These are phyloP conservation scores for Lerema accius DNA, from an alignment of 1,140 invertebrate species.

Conservation along the genomic window DNA sequence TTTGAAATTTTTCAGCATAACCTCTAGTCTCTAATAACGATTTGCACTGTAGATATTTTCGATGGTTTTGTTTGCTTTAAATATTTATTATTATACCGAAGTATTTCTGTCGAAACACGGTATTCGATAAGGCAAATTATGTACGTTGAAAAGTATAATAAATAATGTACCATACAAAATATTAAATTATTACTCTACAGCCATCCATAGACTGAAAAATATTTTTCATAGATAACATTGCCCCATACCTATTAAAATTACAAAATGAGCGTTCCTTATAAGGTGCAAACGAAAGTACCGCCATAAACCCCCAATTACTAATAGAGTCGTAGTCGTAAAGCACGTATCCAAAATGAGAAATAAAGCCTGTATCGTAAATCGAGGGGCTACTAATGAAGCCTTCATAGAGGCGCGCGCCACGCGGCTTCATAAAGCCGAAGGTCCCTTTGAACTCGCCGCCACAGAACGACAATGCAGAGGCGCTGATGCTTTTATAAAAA, in stretches of 20 bases:
- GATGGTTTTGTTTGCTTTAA: too few species aligned
- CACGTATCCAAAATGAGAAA: slow-evolving; percentile 21
- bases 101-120: too few species aligned
- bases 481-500: slow-evolving; percentile 76
- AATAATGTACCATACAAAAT: too few species aligned
- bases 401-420: slow-evolving; percentile 47
- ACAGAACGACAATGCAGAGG: slow-evolving; percentile 51
- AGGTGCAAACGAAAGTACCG: slow-evolving; percentile 11
- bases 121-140: too few species aligned
- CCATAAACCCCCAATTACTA: slow-evolving; percentile 33
- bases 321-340: slow-evolving; percentile 13
- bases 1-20: too few species aligned
- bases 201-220: too few species aligned
- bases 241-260: not conserved
- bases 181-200: too few species aligned
- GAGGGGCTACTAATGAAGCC: slow-evolving; percentile 41
- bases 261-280: not conserved
- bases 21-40: too few species aligned
- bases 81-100: too few species aligned
- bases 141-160: too few species aligned
- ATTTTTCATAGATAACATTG: too few species aligned
- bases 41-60: too few species aligned
- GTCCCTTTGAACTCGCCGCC: slow-evolving; percentile 59
- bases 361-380: slow-evolving; percentile 27
- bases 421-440: slow-evolving; percentile 52